Conservation (phyloP, 2,888 invertebrate species). For the Epicampocera succincta region DNA sequence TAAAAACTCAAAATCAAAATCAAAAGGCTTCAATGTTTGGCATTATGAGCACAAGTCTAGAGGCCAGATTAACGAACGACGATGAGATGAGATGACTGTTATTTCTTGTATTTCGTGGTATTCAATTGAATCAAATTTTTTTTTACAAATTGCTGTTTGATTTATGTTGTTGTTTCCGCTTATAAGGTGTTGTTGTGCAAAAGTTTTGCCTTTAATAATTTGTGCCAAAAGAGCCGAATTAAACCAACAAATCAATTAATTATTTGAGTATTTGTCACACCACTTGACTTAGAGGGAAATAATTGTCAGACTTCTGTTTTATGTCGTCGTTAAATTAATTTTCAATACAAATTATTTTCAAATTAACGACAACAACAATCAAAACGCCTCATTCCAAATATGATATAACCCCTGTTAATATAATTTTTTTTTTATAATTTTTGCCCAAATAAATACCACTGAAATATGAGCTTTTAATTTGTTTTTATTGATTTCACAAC, state of each 20-base stretch:
- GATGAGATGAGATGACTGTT: conserved; percentile 23
- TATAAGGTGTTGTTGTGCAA: conserved; percentile 25
- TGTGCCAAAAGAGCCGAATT: conserved; percentile 3
- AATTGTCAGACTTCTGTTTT: conserved; percentile 47
- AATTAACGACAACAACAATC: not conserved
- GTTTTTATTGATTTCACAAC: too few relatives aligned
- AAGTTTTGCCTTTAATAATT: conserved; percentile 7
- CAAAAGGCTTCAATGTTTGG: conserved; percentile 12
- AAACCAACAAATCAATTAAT: conserved; percentile 39
- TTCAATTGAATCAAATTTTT: not conserved
- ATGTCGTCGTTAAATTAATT: conserved; percentile 10
- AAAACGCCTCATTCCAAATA: not conserved
- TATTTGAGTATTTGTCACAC: conserved; percentile 21
- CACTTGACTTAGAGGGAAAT: conserved; percentile 21
- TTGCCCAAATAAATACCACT: not conserved
- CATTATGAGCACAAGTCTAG: conserved; percentile 24
- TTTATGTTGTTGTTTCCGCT: conserved; percentile 50
- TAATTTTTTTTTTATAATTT: not conserved
- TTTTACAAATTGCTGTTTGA: conserved; percentile 19
- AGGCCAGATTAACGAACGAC: conserved; percentile 2
- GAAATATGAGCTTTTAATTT: not conserved
- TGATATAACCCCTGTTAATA: not conserved
- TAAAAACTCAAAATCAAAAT: not conserved
- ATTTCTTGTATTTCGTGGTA: conserved; percentile 3
- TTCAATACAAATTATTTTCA: not conserved